Percentiles rank a stretch among this genome's conserved stretches.
Conservation (phyloP, 2,113 vertebrate species). For the Stegostoma tigrinum region DNA sequence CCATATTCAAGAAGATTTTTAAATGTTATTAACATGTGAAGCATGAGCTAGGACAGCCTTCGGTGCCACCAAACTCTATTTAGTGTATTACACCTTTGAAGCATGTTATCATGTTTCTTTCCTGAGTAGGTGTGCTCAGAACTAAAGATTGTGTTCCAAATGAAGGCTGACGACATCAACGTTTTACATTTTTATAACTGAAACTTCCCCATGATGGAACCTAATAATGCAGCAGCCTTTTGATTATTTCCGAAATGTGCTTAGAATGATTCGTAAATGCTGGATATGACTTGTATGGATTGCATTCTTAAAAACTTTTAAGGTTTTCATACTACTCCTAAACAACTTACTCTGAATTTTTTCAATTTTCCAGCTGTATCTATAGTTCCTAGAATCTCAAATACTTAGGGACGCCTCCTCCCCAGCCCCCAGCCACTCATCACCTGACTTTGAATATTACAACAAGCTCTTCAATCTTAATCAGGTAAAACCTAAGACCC, state of each 20-base stretch:
- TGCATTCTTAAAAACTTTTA: not conserved
- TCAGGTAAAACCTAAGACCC: slow-evolving; percentile 42
- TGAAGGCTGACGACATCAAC: not conserved
- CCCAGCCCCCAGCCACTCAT: slow-evolving; percentile 47
- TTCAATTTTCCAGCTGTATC: slow-evolving; percentile 28
- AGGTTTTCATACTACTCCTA: not conserved
- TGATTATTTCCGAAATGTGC: not conserved
- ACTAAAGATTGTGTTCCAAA: not conserved
- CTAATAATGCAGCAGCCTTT: not conserved
- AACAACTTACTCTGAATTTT: not conserved
- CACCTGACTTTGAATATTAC: not conserved
- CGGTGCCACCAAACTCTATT: not conserved
- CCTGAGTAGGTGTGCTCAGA: not conserved
- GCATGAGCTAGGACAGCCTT: not conserved
- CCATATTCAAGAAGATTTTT: not conserved
- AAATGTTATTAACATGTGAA: not conserved
- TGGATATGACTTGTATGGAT: not conserved
- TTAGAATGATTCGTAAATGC: not conserved
- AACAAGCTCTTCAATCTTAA: slow-evolving; percentile 33
- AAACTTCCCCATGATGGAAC: not conserved
- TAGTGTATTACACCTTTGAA: not conserved
- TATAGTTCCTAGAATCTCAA: slow-evolving; percentile 44
- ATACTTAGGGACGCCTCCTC: slow-evolving; percentile 13
- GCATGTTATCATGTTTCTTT: not conserved
- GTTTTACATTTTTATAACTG: not conserved